These are phyloP conservation scores for Forbesichthys papilliferus DNA, from an alignment of 2,113 vertebrate species.

Conservation along the genomic window DNA sequence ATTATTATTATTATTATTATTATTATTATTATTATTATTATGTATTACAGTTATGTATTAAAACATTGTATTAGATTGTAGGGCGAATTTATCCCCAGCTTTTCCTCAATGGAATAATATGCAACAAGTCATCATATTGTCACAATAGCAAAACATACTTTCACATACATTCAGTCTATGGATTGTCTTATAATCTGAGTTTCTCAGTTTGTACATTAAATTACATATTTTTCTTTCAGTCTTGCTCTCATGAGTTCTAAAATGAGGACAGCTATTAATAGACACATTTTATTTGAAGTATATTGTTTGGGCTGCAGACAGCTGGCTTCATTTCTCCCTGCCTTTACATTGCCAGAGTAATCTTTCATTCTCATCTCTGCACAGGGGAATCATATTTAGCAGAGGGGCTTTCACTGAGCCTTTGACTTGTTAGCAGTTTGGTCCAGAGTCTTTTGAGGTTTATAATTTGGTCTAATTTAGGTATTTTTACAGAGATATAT, in stretches of 20 bases:
- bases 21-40: too few species aligned
- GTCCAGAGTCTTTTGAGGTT: neutral
- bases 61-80: too few species aligned
- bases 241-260: neutral
- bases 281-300: neutral
- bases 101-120: too few species aligned
- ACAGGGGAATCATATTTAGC: neutral
- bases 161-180: neutral
- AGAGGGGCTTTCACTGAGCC: neutral
- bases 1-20: too few species aligned
- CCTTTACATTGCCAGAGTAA: neutral
- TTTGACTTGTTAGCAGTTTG: neutral
- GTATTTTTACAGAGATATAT: neutral
- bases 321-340: conserved; percentile 4
- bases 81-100: too few species aligned
- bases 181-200: neutral
- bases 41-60: too few species aligned
- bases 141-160: neutral
- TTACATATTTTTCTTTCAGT: neutral
- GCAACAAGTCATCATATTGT: too few species aligned
- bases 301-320: conserved; percentile 3
- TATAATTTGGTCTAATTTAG: neutral
- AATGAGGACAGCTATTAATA: neutral
- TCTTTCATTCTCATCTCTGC: neutral
- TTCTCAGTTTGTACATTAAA: neutral